A percentile compares a stretch with the other conserved stretches of the same genome.
phyloP scores from a whole-genome alignment of 53 echinoderm and acorn worm genomes.

The Patiria pectinifera region DNA sequence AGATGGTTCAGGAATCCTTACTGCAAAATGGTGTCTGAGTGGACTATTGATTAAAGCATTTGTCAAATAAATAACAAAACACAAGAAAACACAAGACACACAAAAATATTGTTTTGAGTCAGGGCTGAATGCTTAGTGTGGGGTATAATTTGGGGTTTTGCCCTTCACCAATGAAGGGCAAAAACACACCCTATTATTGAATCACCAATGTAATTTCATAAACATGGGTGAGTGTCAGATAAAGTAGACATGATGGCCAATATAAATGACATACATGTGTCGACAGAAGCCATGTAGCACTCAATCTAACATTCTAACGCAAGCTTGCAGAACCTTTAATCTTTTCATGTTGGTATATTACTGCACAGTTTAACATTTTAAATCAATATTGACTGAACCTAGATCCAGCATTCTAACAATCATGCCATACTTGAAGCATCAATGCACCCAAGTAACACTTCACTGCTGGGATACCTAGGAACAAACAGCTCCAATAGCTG shows the following conservation, averaged over 20 bases:
- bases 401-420: not conserved
- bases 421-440: not conserved
- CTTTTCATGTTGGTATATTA: not conserved
- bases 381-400: not conserved
- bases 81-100: too few relatives aligned
- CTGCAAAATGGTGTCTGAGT: too few relatives aligned
- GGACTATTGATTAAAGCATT: too few relatives aligned
- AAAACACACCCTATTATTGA: too few relatives aligned
- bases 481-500: not conserved
- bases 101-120: too few relatives aligned
- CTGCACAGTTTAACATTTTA: not conserved
- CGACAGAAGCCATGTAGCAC: not conserved
- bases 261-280: too few relatives aligned
- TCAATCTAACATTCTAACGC: not conserved
- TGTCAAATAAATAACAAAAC: too few relatives aligned
- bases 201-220: too few relatives aligned
- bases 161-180: not conserved
- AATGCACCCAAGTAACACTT: not conserved
- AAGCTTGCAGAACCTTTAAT: not conserved
- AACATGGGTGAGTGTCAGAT: too few relatives aligned
- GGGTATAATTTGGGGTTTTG: not conserved
- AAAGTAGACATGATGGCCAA: too few relatives aligned
- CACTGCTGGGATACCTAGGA: not conserved
- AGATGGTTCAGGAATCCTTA: too few relatives aligned
- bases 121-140: not conserved